Percentiles rank a stretch among this genome's conserved stretches.
Evolutionary conservation across 2,888 invertebrate genomes (phyloP).

Genomic region (Scaptomyza parva): DNA sequence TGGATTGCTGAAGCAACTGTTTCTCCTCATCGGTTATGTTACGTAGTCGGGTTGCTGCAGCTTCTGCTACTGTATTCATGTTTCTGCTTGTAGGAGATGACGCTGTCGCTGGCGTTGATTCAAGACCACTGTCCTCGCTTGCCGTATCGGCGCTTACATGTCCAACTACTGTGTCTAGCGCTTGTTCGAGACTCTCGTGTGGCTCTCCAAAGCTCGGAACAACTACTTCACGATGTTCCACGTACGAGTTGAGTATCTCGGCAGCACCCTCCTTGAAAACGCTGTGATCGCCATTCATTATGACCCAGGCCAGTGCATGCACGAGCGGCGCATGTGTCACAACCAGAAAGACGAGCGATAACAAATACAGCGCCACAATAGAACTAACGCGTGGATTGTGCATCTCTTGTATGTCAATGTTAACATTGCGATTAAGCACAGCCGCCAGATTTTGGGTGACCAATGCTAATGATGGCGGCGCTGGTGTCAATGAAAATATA

Average conservation of each 20-base stretch:
- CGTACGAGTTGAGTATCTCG: slow-evolving; percentile 88
- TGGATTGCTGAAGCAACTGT: slow-evolving; percentile 86
- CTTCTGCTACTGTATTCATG: slow-evolving; percentile 64
- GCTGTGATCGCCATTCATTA: slow-evolving; percentile 92
- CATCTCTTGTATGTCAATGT: slow-evolving; percentile 87
- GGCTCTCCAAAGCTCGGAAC: slow-evolving; percentile 89
- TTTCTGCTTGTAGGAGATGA: slow-evolving; percentile 43
- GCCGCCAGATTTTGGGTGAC: slow-evolving; percentile 88
- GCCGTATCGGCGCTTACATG: slow-evolving; percentile 66
- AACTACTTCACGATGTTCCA: slow-evolving; percentile 86
- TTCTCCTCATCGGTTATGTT: slow-evolving; percentile 98
- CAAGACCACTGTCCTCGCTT: slow-evolving; percentile 71
- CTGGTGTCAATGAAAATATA: slow-evolving; percentile 93
- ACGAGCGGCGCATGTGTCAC: slow-evolving; percentile 96
- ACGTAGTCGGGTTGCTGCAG: slow-evolving; percentile 72
- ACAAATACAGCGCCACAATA: slow-evolving; percentile 94
- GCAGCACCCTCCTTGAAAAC: slow-evolving; percentile 90
- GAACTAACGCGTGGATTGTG: slow-evolving; percentile 92
- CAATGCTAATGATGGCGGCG: slow-evolving; percentile 86
- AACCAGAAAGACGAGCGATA: slow-evolving; percentile 98
- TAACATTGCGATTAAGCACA: slow-evolving; percentile 87
- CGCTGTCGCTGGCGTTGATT: slow-evolving; percentile 57
- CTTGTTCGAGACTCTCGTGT: slow-evolving; percentile 91
- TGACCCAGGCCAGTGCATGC: slow-evolving; percentile 94
- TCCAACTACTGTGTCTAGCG: slow-evolving; percentile 86